A percentile compares a stretch with the other conserved stretches of the same genome.
Conservation (phyloP, 2,113 vertebrate genomes). For the Phycodurus eques region DNA sequence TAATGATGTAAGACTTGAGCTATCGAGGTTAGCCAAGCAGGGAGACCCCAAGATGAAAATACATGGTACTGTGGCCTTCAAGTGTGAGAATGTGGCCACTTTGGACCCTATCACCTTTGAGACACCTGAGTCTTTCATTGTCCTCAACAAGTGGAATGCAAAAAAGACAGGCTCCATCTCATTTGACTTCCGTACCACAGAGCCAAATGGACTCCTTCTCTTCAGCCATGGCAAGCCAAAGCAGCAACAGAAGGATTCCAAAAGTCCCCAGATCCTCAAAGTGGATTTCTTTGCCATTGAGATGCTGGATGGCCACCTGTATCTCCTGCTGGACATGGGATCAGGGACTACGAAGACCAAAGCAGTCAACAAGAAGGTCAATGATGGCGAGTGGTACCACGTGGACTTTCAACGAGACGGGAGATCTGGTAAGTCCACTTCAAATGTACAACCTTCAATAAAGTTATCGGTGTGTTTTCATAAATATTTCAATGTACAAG, state of each 20-base stretch:
- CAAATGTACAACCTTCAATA: not conserved
- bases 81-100: conserved; percentile 96
- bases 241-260: conserved; percentile 89
- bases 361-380: conserved; percentile 94
- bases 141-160: conserved; percentile 95
- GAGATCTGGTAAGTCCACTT: conserved; percentile 83
- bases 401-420: conserved; percentile 97
- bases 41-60: conserved; percentile 95
- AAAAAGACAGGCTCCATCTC: conserved; percentile 98
- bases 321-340: conserved; percentile 94
- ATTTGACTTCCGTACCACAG: conserved; percentile 96
- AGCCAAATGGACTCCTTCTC: conserved; percentile 94
- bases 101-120: conserved; percentile 97
- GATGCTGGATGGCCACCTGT: conserved; percentile 96
- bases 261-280: conserved; percentile 87
- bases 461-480: not conserved
- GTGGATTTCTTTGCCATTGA: conserved; percentile 98
- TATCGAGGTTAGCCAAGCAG: conserved; percentile 91
- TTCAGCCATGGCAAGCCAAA: conserved; percentile 95
- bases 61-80: conserved; percentile 94
- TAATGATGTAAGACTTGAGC: conserved; percentile 92
- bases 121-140: conserved; percentile 93
- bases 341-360: conserved; percentile 95
- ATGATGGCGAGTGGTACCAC: conserved; percentile 98
- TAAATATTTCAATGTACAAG: not conserved